Base-by-base conservation (phyloP, 1,140 invertebrate species). In the Drosophila bifasciata region DNA sequence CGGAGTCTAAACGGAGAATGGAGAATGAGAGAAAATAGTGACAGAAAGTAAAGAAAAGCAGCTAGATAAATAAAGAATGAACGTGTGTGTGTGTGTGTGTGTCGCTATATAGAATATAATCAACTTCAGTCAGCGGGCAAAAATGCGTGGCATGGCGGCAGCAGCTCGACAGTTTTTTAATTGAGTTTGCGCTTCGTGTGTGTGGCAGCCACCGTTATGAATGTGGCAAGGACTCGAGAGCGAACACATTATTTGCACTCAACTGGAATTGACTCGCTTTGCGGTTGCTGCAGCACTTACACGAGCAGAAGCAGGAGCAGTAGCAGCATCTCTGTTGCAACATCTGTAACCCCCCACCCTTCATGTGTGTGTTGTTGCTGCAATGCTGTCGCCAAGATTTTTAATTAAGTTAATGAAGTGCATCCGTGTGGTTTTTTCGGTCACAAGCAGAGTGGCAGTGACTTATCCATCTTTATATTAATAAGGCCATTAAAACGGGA, bases 401-500 rank as follows among this genome's bases (percentile, higher is more conserved):
- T 86, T 86, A 86, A 86, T 86, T 78, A 86, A 88, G 66, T 86
- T 81, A 86, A 86, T 86, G 78, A 86, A 86, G 83, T 88, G 83
- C 83, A 78, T 81, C 75, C 75, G 68, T 77, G 81, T 59, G 81
- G 81, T 58, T 86, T 85, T 85, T 77, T 81, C 32, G 73, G 76
- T 61, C 68, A 78, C 48, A 63, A 46, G 46, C 61, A n/a, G n/a
- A n/a, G n/a, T n/a, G n/a, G n/a, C n/a, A 39, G 46, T 43, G 51
- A 43, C 50, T 68, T 57, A 68, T 40, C 21, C 48, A 21, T 36
- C 17, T 46, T 7, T 51, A 49, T 48, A 72, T 62, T 73, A 73
- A 63, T 63, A 70, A 50, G 51, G 45, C 49, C 44, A 68, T 68
- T 56, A 55, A 43, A 17, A 41, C 5, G 17, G 6, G 19, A 11